Evolutionary conservation across 2,113 vertebrate species (phyloP), one percentile per base, ranked within the genome.

Genomic region (Echinops telfairi): DNA sequence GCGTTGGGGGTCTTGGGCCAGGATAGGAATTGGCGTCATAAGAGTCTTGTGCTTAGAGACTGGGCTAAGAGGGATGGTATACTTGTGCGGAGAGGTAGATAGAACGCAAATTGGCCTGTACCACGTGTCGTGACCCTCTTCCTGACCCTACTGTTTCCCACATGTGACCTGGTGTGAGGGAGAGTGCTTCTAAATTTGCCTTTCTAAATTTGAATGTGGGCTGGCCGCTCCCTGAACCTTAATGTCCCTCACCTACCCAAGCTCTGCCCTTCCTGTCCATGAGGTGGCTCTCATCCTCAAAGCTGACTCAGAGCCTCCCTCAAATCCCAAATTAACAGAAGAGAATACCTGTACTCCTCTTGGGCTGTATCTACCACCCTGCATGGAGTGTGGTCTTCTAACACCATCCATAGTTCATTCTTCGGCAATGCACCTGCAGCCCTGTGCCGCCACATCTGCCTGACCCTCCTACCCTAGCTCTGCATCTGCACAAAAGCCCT

Each of bases 401-500:
- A 64, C n/a, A 33, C 15, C 64, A 36, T 60, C 33, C 40, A 3
- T 31, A 66, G 85, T 79, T 81, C 19, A 58, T 66, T 47, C 78
- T 11, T 79, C 90, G 9, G 29, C 47, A 84, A 73, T 22, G 6
- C 22, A 64, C 47, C 47, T 22, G 12, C 22, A 70, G 64, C 33
- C 38, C 36, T 25, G 14, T 75, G 25, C 76, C 27, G 27, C 76
- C 88, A 66, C 1, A 76, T 94, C 86, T 43, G 40, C 60, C 53
- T 1, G 1, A 83, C 75, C 84, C 92, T 86, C 64, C 86, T 17
- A 90, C 38, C 12, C 8, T 19, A 5, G 31, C 23, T 91, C 16
- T 79, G 88, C 36, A 38, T 53, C 66, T 66, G 89, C 82, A 80
- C 71, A 90, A 92, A 95, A 64, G 71, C 92, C 33, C 75, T 86